A percentile compares a stretch with the other conserved stretches of the same genome.
Conservation (phyloP, 2,888 invertebrate genomes). For the Drosophila demipolita region DNA sequence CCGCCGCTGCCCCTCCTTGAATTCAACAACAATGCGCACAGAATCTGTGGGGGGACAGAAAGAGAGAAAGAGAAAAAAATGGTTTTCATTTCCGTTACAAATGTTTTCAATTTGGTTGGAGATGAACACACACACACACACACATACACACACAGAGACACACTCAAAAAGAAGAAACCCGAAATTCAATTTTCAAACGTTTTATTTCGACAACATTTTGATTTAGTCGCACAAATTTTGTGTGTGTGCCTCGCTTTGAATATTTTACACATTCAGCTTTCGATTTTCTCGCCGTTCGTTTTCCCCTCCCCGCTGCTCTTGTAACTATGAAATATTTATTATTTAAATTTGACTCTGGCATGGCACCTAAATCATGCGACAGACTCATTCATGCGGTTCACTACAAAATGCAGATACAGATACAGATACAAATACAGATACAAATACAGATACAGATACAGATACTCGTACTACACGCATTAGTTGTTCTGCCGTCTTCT, state of each 20-base stretch:
- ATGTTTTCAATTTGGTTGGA: constrained; percentile 74
- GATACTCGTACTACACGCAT: constrained; percentile 22
- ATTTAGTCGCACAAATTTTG: constrained; percentile 68
- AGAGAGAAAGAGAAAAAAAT: constrained; percentile 26
- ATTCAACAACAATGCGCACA: background rate
- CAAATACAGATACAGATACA: constrained; percentile 19
- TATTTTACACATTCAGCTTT: constrained; percentile 67
- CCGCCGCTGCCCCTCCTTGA: constrained; percentile 28
- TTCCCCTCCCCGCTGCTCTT: constrained; percentile 31
- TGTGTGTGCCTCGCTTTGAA: constrained; percentile 59
- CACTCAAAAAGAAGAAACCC: constrained; percentile 19
- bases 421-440: constrained; percentile 8
- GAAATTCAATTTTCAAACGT: constrained; percentile 79
- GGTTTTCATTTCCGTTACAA: constrained; percentile 80
- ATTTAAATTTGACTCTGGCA: constrained; percentile 72
- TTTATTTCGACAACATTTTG: constrained; percentile 81
- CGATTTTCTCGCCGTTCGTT: constrained; percentile 60
- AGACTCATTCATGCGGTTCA: constrained; percentile 63
- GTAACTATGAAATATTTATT: constrained; percentile 78
- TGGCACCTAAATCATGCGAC: constrained; percentile 74
- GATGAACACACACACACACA: constrained; percentile 26
- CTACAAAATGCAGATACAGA: too few species aligned
- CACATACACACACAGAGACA: background rate
- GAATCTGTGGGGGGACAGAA: background rate
- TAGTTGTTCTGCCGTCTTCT: constrained; percentile 47